These are phyloP conservation scores for Caenorhabditis plicata DNA, from an alignment of 2,888 invertebrate genomes.

Conservation along the genomic window DNA sequence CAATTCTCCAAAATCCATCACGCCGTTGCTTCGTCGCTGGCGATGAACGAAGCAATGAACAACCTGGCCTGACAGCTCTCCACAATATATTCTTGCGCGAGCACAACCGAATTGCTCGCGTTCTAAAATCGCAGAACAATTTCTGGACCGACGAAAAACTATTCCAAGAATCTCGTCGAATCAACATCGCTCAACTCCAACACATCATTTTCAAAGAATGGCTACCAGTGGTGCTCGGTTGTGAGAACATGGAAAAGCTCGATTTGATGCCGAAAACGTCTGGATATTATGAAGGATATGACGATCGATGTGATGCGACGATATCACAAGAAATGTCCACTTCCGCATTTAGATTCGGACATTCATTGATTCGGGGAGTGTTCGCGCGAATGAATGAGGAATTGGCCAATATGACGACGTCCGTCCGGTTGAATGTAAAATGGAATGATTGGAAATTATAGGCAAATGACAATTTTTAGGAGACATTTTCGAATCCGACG, in stretches of 20 bases:
- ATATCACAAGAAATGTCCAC: conserved; percentile 82
- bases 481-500: conserved; percentile 58
- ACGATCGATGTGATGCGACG: conserved; percentile 75
- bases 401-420: conserved; percentile 36
- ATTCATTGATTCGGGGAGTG: conserved; percentile 79
- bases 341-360: conserved; percentile 73
- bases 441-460: background rate
- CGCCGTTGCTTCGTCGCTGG: conserved; percentile 51
- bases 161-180: conserved; percentile 67
- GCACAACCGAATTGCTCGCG: conserved; percentile 62
- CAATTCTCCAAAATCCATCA: conserved; percentile 19
- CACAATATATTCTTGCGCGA: conserved; percentile 64
- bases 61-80: conserved; percentile 61
- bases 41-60: conserved; percentile 62
- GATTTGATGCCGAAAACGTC: conserved; percentile 78
- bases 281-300: conserved; percentile 70
- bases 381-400: conserved; percentile 72
- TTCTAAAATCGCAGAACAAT: conserved; percentile 61
- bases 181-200: conserved; percentile 71
- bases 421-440: conserved; percentile 28
- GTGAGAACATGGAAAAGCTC: conserved; percentile 85
- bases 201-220: conserved; percentile 68
- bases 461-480: conserved; percentile 30
- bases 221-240: conserved; percentile 76
- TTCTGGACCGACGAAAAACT: conserved; percentile 67